Conservation (phyloP, 1,140 invertebrate genomes). For the Camponotus vicinus region DNA sequence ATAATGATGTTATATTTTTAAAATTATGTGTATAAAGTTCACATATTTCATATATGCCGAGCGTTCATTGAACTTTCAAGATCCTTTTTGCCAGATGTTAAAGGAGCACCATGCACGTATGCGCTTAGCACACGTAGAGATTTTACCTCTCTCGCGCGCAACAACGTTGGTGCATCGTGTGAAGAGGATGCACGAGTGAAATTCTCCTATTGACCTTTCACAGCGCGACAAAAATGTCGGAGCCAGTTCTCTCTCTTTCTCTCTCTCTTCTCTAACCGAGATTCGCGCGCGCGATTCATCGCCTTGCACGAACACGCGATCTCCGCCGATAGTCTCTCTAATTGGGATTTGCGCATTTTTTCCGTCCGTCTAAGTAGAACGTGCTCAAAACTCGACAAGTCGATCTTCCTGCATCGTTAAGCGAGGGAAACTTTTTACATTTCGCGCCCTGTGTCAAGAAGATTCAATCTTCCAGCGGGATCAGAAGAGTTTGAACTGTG, state of each 20-base stretch:
- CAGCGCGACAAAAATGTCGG: conserved; percentile 79
- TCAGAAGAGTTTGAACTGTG: not conserved
- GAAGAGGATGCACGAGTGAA: conserved; percentile 83
- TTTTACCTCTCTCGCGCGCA: conserved; percentile 47
- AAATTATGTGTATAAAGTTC: not conserved
- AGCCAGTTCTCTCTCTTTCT: conserved; percentile 78
- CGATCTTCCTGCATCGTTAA: conserved; percentile 65
- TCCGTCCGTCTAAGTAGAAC: conserved; percentile 66
- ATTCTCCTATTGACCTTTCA: conserved; percentile 85
- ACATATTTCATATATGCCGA: not conserved
- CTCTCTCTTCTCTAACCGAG: conserved; percentile 50
- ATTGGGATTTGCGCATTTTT: conserved; percentile 69
- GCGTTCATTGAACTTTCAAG: not conserved
- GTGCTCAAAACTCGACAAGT: conserved; percentile 64
- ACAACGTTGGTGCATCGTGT: conserved; percentile 71
- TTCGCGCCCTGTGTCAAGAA: conserved; percentile 11
- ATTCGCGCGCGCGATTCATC: conserved; percentile 56
- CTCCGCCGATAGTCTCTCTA: conserved; percentile 72
- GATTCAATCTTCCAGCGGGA: conserved; percentile 18
- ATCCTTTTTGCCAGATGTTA: conserved; percentile 48
- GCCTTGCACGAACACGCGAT: conserved; percentile 72
- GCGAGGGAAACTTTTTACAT: conserved; percentile 39
- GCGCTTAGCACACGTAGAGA: conserved; percentile 1
- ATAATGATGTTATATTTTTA: not conserved
- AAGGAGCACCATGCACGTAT: not conserved